Evolutionary conservation across 2,888 invertebrate genomes (phyloP).

Genomic region (Dilophus febrilis): DNA sequence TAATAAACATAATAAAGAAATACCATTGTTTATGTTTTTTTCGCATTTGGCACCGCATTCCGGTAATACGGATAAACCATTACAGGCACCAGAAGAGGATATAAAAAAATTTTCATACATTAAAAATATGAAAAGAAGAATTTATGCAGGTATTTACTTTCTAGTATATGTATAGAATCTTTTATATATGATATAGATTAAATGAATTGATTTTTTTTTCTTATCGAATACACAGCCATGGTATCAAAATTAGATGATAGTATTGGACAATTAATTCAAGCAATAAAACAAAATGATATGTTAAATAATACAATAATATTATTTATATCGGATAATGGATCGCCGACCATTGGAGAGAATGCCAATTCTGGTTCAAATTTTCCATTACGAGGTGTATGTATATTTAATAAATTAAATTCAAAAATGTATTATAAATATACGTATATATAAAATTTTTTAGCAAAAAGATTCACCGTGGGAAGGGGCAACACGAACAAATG

Average conservation of each 20-base stretch:
- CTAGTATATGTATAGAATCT: background rate
- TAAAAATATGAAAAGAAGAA: slow-evolving; percentile 41
- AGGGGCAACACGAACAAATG: slow-evolving; percentile 63
- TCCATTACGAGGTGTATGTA: slow-evolving; percentile 56
- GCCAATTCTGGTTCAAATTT: slow-evolving; percentile 61
- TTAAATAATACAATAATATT: slow-evolving; percentile 66
- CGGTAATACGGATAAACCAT: slow-evolving; percentile 44
- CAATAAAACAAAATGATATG: slow-evolving; percentile 46
- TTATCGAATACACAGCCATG: slow-evolving; percentile 44
- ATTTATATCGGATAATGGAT: slow-evolving; percentile 81
- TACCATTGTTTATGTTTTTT: slow-evolving; percentile 62
- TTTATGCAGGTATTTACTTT: slow-evolving; percentile 44
- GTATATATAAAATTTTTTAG: slow-evolving; percentile 22
- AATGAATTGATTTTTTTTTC: background rate
- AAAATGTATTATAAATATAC: background rate
- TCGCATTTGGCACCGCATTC: slow-evolving; percentile 68
- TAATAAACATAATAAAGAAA: slow-evolving; percentile 33
- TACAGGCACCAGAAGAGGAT: slow-evolving; percentile 57
- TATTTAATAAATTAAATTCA: background rate
- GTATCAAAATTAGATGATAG: slow-evolving; percentile 70
- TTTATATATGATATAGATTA: background rate
- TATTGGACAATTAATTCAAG: slow-evolving; percentile 56
- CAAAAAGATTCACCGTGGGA: slow-evolving; percentile 70
- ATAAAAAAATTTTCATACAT: slow-evolving; percentile 51
- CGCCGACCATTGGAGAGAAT: slow-evolving; percentile 51